Percentiles rank a stretch among this genome's conserved stretches.
Evolutionary conservation across 2,113 vertebrate genomes (phyloP).

Genomic region (Serilophus lunatus): DNA sequence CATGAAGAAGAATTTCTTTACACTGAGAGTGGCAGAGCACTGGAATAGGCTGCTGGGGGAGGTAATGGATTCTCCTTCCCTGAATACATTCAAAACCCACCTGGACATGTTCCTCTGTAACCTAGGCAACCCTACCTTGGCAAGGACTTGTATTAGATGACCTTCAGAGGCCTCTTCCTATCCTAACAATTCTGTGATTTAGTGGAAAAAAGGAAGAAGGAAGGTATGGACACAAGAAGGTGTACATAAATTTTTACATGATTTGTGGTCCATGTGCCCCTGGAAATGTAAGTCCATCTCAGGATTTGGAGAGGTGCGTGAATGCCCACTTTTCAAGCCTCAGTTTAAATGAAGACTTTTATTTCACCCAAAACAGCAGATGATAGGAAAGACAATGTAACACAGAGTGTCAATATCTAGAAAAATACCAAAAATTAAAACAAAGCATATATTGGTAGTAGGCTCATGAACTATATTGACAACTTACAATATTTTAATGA

Average conservation of each 20-base stretch:
- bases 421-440: background rate
- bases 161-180: background rate
- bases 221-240: background rate
- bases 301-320: background rate
- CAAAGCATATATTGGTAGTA: background rate
- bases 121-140: background rate
- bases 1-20: background rate
- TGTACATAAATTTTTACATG: background rate
- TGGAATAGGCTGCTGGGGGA: background rate
- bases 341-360: background rate
- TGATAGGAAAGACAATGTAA: background rate
- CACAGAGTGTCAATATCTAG: background rate
- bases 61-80: background rate
- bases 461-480: background rate
- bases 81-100: background rate
- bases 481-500: background rate
- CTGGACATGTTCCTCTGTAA: background rate
- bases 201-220: background rate
- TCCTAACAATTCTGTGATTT: background rate
- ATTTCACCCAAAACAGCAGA: background rate
- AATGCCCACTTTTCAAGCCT: background rate
- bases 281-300: background rate
- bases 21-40: background rate
- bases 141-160: background rate
- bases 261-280: accelerated